Evolutionary conservation across 1,140 invertebrate genomes (phyloP).

Genomic region (Colletes gigas): DNA sequence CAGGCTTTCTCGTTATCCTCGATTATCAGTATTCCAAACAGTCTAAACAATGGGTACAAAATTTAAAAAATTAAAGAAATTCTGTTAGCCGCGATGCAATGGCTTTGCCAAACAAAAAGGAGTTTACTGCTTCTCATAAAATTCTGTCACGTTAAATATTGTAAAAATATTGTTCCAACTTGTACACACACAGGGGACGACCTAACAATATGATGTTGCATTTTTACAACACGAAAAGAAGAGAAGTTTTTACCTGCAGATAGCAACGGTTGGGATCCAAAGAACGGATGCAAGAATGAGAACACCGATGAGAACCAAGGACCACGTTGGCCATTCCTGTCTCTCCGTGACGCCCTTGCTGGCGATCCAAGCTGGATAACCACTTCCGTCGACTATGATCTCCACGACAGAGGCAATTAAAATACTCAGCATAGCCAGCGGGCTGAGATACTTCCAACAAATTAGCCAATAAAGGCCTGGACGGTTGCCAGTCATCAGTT

Average conservation of each 20-base stretch:
- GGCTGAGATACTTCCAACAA: constrained; percentile 97
- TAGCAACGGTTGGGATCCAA: constrained; percentile 93
- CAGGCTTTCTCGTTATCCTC: constrained; percentile 95
- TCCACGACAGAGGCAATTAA: constrained; percentile 92
- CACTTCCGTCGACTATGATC: constrained; percentile 89
- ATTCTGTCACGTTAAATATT: too few species aligned
- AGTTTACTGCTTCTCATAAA: too few species aligned
- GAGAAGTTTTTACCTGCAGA: constrained; percentile 85
- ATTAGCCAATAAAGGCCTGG: constrained; percentile 94
- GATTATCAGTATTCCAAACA: constrained; percentile 89
- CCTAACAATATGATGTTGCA: background rate
- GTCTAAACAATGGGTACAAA: constrained; percentile 81
- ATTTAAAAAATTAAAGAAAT: background rate
- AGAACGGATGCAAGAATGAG: constrained; percentile 90
- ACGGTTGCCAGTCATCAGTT: constrained; percentile 94
- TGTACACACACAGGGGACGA: too few species aligned
- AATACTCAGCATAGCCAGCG: constrained; percentile 94
- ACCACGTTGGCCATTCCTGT: constrained; percentile 91
- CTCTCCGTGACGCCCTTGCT: constrained; percentile 86
- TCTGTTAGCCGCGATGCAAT: too few species aligned
- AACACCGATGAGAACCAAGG: constrained; percentile 88
- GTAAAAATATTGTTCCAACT: too few species aligned
- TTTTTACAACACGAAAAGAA: too few species aligned
- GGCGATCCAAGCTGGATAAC: constrained; percentile 92
- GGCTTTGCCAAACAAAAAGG: too few species aligned